Evolutionary conservation across 2,797 vertebrate species (phyloP).

Genomic region (Ptychobarbus kaznakovi): DNA sequence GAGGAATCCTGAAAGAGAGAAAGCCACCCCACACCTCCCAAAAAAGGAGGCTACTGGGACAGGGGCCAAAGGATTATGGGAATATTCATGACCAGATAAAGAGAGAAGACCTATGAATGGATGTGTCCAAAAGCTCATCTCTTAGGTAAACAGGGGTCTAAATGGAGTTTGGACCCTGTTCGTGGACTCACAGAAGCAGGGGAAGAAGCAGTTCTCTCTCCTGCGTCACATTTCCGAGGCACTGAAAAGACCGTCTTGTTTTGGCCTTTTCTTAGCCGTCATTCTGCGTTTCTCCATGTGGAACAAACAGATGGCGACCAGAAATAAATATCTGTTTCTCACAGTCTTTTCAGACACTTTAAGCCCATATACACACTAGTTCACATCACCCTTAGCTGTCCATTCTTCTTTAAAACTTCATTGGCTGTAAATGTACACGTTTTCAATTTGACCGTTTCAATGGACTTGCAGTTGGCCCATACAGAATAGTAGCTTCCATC

Average conservation of each 20-base stretch:
- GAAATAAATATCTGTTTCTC: constrained; percentile 76
- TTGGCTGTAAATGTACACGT: constrained; percentile 62
- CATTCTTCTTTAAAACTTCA: constrained; percentile 60
- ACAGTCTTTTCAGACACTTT: constrained; percentile 57
- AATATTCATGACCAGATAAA: constrained; percentile 96
- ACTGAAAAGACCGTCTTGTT: constrained; percentile 72
- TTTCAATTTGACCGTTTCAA: constrained; percentile 10
- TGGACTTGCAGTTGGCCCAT: constrained; percentile 40
- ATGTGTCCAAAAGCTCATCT: constrained; percentile 92
- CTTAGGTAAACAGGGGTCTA: constrained; percentile 89
- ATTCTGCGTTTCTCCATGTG: constrained; percentile 66
- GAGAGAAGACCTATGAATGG: constrained; percentile 83
- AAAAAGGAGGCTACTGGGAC: constrained; percentile 78
- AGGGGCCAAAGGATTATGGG: constrained; percentile 90
- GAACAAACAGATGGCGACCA: constrained; percentile 78
- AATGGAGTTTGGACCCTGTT: constrained; percentile 82
- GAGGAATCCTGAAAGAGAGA: constrained; percentile 75
- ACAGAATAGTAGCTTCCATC: not conserved
- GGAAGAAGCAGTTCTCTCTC: constrained; percentile 67
- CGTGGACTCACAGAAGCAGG: constrained; percentile 67
- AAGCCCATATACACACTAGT: constrained; percentile 58
- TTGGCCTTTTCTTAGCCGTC: constrained; percentile 67
- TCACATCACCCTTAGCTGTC: constrained; percentile 8
- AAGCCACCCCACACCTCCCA: constrained; percentile 72
- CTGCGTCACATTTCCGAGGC: constrained; percentile 67